These are phyloP conservation scores for Melanotaenia trifasciata DNA, from an alignment of 2,797 vertebrate species.

Conservation along the genomic window DNA sequence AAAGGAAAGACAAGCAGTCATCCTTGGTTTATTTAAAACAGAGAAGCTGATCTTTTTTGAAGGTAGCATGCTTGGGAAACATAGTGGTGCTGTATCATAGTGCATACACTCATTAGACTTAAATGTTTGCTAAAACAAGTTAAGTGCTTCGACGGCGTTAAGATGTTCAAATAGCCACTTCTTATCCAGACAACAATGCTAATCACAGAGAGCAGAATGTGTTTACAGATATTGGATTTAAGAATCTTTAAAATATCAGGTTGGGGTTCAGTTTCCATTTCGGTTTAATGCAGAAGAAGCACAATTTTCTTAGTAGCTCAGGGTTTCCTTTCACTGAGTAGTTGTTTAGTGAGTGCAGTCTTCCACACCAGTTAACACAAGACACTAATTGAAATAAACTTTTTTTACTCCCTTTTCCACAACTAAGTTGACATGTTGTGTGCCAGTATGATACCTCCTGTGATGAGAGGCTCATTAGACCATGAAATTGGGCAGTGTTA, in stretches of 20 bases:
- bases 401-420: constrained; percentile 18
- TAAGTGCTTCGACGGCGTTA: background rate
- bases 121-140: constrained; percentile 8
- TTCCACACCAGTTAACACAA: constrained; percentile 46
- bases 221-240: background rate
- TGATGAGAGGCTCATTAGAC: constrained; percentile 62
- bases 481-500: constrained; percentile 79
- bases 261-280: constrained; percentile 9
- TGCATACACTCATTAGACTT: constrained; percentile 47
- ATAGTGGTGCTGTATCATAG: constrained; percentile 30
- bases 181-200: background rate
- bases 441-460: constrained; percentile 62
- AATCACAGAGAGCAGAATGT: background rate
- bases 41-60: constrained; percentile 25
- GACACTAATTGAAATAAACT: constrained; percentile 63
- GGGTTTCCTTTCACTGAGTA: constrained; percentile 9
- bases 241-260: background rate
- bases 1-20: constrained; percentile 15
- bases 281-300: background rate
- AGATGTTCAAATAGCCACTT: background rate
- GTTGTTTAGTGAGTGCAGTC: constrained; percentile 32
- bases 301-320: constrained; percentile 12
- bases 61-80: constrained; percentile 8
- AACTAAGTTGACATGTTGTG: constrained; percentile 61
- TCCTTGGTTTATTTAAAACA: constrained; percentile 27